Evolutionary conservation across 2,797 vertebrate species (phyloP), one percentile per base, ranked within the genome.

Genomic region (Epinephelus awoara): DNA sequence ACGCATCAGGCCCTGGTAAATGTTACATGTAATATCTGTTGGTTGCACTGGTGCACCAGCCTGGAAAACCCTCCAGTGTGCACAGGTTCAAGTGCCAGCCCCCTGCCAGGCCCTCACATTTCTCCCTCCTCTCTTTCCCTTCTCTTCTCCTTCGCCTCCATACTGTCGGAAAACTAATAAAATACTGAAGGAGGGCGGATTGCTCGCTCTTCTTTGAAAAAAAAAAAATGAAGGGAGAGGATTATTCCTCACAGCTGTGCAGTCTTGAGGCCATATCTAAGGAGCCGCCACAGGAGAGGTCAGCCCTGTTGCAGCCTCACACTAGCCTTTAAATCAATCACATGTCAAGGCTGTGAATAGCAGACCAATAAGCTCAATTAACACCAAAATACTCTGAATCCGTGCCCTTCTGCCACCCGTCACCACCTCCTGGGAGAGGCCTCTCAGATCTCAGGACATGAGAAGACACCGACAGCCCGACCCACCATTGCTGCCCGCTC

Each of bases 301-400:
- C 90, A 79, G 51, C 67, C 34, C 81, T 44, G 75, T 80, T 21
- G 8, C 71, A 61, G 70, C 64, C 89, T 93, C 88, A 89, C 91
- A 84, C 88, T 57, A 50, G 81, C 84, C 82, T 83, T 81, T 94
- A 94, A 94, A 95, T 95, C 92, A 95, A 91, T 89, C 83, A 82
- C 78, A 86, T 89, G 91, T 93, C 90, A 79, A 80, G 91, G 91
- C 90, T 92, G 92, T 91, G 91, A 95, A 95, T 94, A 94, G 91
- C 91, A 68, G 91, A 70, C 88, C 92, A 94, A 94, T 95, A 92
- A 94, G 92, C 86, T 95, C 93, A 94, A 95, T 96, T 95, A 95
- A 94, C 91, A 86, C 90, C 80, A 87, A 94, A 94, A 93, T 94
- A 89, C 90, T 93, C 88, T 46, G 90, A 93, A 93, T 93, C 88